Evolutionary conservation across 2,113 vertebrate genomes (phyloP).

Genomic region (Amphilophus citrinellus): DNA sequence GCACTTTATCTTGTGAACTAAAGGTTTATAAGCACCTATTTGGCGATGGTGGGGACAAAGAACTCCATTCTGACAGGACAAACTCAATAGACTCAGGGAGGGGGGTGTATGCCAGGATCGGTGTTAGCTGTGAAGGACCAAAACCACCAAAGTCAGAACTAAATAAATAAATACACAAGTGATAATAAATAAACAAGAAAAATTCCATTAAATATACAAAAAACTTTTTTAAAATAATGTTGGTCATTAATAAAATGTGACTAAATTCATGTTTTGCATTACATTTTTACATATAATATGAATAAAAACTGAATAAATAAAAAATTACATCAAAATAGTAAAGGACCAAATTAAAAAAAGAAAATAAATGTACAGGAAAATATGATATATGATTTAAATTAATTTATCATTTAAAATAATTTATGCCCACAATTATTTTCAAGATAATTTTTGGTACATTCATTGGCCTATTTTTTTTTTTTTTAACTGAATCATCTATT

Average conservation of each 20-base stretch:
- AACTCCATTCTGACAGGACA: not conserved
- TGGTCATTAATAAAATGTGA: too few species aligned
- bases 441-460: not conserved
- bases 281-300: too few species aligned
- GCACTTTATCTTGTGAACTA: not conserved
- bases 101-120: not conserved
- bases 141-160: not conserved
- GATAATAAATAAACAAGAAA: too few species aligned
- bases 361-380: not conserved
- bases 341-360: not conserved
- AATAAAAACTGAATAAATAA: not conserved
- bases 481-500: not conserved
- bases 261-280: too few species aligned
- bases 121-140: not conserved
- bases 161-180: not conserved
- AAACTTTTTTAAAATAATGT: too few species aligned
- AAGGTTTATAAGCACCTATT: not conserved
- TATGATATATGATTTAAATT: not conserved
- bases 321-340: not conserved
- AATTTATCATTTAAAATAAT: not conserved
- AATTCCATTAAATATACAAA: too few species aligned
- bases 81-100: not conserved
- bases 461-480: not conserved
- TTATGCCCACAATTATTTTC: not conserved
- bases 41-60: not conserved